phyloP scores from a whole-genome alignment of 53 echinoderm and acorn worm genomes.

The Echinarachnius parma region DNA sequence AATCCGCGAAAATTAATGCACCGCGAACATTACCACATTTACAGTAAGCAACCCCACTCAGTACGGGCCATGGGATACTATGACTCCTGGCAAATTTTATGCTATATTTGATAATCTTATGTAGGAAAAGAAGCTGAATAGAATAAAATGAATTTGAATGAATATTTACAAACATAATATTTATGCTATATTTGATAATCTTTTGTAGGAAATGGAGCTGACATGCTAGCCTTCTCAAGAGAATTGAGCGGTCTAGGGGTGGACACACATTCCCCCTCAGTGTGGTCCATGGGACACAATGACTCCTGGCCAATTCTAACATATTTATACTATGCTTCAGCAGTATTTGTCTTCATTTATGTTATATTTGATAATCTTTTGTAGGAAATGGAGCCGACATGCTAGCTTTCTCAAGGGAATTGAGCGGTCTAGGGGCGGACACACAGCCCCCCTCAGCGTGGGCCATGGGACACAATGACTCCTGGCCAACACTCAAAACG shows the following conservation, averaged over 20 bases:
- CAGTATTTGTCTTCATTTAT: too few species aligned
- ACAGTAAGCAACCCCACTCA: too few species aligned
- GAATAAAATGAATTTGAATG: too few species aligned
- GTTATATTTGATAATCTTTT: too few species aligned
- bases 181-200: too few species aligned
- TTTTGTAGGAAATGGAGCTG: constrained; percentile 64
- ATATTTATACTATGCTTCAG: too few species aligned
- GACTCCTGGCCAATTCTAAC: constrained; percentile 91
- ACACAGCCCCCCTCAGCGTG: constrained; percentile 69
- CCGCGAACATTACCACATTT: too few species aligned
- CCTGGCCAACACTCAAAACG: constrained; percentile 89
- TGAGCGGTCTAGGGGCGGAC: constrained; percentile 72
- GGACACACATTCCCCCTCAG: constrained; percentile 64
- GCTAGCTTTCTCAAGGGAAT: constrained; percentile 76
- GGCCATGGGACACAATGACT: constrained; percentile 91
- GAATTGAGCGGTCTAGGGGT: constrained; percentile 74
- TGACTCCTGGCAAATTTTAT: too few species aligned
- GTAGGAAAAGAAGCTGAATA: constrained; percentile 74
- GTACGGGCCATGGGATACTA: too few species aligned
- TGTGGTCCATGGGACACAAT: constrained; percentile 92
- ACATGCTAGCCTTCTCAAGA: constrained; percentile 77
- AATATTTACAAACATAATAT: too few species aligned
- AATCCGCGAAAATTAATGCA: too few species aligned
- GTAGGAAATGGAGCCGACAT: constrained; percentile 77
- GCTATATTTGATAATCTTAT: too few species aligned